Evolutionary conservation across 2,113 vertebrate genomes (phyloP).

Genomic region (Vimba vimba): DNA sequence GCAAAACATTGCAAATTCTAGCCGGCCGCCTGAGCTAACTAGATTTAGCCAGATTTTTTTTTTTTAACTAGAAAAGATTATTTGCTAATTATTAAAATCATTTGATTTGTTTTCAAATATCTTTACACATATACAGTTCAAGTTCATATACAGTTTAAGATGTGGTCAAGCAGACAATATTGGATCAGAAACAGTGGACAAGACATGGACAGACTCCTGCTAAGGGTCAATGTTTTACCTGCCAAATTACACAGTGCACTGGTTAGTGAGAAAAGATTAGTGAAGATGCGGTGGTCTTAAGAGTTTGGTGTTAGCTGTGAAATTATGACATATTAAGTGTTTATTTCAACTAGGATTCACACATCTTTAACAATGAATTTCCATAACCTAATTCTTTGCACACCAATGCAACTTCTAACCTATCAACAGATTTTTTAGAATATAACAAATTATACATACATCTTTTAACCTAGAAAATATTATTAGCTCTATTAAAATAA

Average conservation of each 20-base stretch:
- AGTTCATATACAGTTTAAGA: neutral
- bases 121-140: neutral
- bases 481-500: neutral
- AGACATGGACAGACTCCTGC: neutral
- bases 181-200: neutral
- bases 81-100: neutral
- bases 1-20: neutral
- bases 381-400: neutral
- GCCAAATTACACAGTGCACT: neutral
- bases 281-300: neutral
- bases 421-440: neutral
- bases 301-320: neutral
- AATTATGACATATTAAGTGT: neutral
- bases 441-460: neutral
- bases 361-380: neutral
- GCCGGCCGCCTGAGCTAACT: neutral
- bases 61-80: neutral
- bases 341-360: neutral
- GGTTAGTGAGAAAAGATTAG: neutral
- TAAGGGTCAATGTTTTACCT: neutral
- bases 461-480: neutral
- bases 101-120: neutral
- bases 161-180: slow-evolving; percentile 6
- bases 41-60: neutral
- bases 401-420: neutral